Conservation (phyloP, 92 coral and sea anemone genomes). For the Bergia sp. region DNA sequence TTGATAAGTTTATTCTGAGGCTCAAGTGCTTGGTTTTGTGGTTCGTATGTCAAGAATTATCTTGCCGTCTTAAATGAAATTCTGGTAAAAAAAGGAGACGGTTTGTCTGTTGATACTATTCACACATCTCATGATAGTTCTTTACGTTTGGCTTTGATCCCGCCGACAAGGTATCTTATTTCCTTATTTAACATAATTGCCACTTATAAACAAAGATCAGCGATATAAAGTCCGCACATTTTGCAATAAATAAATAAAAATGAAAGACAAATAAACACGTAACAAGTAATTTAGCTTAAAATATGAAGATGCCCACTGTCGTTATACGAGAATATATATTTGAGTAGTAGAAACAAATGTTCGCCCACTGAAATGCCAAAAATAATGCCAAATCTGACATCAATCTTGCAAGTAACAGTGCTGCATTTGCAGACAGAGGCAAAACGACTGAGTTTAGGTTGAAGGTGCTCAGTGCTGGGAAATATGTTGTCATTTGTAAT, state of each 20-base stretch:
- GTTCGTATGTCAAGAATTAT: neutral
- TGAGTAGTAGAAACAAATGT: neutral
- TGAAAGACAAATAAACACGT: neutral
- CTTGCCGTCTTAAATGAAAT: neutral
- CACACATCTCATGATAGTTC: too few relatives aligned
- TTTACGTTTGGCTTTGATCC: neutral
- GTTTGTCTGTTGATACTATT: neutral
- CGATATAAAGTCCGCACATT: neutral
- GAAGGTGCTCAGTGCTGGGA: neutral
- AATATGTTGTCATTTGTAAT: neutral
- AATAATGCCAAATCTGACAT: neutral
- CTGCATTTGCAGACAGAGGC: neutral
- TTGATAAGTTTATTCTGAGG: neutral
- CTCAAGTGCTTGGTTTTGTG: neutral
- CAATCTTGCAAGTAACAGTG: neutral
- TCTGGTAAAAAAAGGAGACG: neutral
- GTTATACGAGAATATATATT: neutral
- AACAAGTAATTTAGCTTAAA: too few relatives aligned
- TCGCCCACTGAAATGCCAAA: too few relatives aligned
- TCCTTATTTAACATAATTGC: neutral
- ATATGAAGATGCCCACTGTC: neutral
- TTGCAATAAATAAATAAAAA: neutral
- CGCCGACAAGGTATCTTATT: neutral
- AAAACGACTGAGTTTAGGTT: neutral
- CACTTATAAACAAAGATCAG: neutral